Evolutionary conservation across 2,797 vertebrate species (phyloP), one percentile per base, ranked within the genome.

Genomic region (Siniperca scherzeri): DNA sequence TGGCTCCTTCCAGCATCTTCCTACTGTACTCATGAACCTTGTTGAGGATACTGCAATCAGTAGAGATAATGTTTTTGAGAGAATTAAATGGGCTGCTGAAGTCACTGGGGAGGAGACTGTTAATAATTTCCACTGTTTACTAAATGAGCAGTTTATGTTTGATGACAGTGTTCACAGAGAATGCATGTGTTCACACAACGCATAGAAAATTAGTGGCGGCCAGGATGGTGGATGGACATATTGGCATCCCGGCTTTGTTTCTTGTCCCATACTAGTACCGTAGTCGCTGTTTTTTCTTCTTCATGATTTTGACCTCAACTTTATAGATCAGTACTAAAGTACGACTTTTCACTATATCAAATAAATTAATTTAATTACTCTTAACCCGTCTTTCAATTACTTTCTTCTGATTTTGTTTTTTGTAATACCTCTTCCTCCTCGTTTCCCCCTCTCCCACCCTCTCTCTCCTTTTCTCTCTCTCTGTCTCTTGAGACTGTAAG

Each of bases 401-500:
- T 36, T 46, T 52, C n/a, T 67, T 30, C 14, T n/a, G 42, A 16
- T 61, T 38, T 19, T 10, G n/a, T 27, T n/a, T 56, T 36, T 42
- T 42, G 5, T 55, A 33, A n/a, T 42, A 36, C 3, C 33, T 61
- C 22, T 25, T 61, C 22, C 21, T 33, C 27, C 27, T 4, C 2
- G 17, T 46, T 27, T 53, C 68, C 68, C 50, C 21, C 10, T 38
- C 57, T 38, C 53, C 33, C 68, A 22, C 25, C 27, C 25, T 22
- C 25, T 52, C 62, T 64, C 38, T 21, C 14, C 62, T 59, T 17
- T 40, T 72, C 42, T 25, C n/a, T 27, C 22, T 61, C 40, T 52
- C 27, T 48, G 17, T 78, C 86, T 77, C 87, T 7, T 21, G 82
- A 75, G 80, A 75, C 74, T 33, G 57, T 75, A 6, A 52, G 71